A percentile compares a stretch with the other conserved stretches of the same genome.
Evolutionary conservation across 2,113 vertebrate genomes (phyloP).

Genomic region (Eurypyga helias): DNA sequence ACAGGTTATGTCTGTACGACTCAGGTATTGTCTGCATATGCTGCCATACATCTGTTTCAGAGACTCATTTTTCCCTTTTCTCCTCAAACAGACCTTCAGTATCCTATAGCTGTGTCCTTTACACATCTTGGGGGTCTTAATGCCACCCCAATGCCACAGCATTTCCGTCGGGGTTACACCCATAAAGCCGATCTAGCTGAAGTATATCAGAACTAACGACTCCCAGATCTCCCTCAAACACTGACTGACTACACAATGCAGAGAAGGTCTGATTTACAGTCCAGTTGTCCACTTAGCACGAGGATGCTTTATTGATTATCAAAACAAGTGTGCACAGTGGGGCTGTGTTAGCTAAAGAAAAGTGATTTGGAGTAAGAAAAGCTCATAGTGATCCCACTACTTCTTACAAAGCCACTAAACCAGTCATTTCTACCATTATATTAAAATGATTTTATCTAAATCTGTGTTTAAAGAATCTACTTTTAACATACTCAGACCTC

Average conservation of each 20-base stretch:
- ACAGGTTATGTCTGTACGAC: neutral
- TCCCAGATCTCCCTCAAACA: conserved; percentile 15
- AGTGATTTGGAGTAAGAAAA: neutral
- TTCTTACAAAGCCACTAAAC: neutral
- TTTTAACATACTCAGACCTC: neutral
- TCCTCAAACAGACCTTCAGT: neutral
- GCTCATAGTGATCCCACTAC: neutral
- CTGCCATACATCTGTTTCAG: no score
- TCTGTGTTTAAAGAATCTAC: neutral
- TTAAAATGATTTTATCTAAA: neutral
- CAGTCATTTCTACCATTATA: neutral
- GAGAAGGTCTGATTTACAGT: conserved; percentile 11
- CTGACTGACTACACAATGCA: neutral
- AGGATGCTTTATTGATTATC: neutral
- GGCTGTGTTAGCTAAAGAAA: neutral
- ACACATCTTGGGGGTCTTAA: neutral
- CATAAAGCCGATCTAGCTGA: neutral
- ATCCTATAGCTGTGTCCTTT: neutral
- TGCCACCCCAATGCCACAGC: neutral
- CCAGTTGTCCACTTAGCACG: neutral
- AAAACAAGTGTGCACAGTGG: neutral
- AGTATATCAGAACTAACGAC: neutral
- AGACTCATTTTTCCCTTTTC: neutral
- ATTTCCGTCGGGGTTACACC: neutral
- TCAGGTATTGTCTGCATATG: no score